Percentiles rank a stretch among this genome's conserved stretches.
These are phyloP conservation scores for Pteronura brasiliensis DNA, from an alignment of 2,113 vertebrate genomes.

Conservation along the genomic window DNA sequence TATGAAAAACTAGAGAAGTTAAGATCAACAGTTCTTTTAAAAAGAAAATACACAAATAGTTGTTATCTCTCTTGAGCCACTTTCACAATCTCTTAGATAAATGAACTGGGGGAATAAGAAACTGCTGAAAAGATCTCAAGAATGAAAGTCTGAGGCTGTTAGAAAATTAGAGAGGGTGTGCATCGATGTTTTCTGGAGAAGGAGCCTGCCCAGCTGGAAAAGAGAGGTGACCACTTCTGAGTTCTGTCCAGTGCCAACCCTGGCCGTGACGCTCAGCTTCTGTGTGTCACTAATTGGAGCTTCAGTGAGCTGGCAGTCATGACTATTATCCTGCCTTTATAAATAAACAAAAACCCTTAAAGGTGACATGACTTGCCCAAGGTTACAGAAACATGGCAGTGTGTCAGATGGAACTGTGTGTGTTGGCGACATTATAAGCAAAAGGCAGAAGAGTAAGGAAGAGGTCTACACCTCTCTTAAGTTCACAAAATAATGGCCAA, in stretches of 20 bases:
- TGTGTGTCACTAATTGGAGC: background rate
- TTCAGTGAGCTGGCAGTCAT: background rate
- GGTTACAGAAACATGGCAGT: constrained; percentile 33
- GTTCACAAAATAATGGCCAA: background rate
- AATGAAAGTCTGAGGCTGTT: background rate
- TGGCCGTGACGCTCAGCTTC: background rate
- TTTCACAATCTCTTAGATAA: background rate
- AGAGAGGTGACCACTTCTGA: background rate
- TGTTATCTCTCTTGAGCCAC: background rate
- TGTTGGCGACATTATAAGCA: background rate
- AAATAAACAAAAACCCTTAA: background rate
- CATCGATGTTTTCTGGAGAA: background rate
- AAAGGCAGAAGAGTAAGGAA: background rate
- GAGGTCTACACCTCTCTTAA: background rate
- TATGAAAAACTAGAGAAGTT: background rate
- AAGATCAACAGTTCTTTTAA: background rate
- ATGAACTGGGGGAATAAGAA: background rate
- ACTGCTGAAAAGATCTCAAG: background rate
- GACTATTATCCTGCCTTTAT: background rate
- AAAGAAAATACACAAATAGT: background rate
- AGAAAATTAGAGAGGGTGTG: background rate
- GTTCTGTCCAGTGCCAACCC: background rate
- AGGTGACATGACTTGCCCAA: constrained; percentile 11
- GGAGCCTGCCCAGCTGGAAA: background rate
- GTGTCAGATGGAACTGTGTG: background rate